Conservation (phyloP, 2,888 invertebrate species). For the Mamestra brassicae region DNA sequence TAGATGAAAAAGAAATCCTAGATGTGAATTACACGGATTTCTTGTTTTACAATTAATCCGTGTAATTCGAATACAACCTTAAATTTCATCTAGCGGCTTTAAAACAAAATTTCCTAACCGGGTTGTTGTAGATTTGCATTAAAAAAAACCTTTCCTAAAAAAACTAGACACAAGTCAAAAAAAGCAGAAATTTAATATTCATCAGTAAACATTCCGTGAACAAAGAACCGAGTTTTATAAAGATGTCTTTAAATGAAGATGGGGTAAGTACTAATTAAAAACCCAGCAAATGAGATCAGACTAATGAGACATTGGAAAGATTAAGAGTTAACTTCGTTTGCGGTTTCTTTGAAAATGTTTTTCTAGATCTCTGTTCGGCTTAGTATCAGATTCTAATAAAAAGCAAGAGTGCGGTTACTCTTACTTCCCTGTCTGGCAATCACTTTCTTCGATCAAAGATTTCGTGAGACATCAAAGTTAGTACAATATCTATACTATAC, state of each 20-base stretch:
- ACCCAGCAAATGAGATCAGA: constrained; percentile 33
- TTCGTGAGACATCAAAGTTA: no score
- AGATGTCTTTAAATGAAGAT: constrained; percentile 30
- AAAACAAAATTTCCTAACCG: constrained; percentile 6
- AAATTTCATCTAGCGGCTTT: no score
- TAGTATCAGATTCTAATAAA: not conserved
- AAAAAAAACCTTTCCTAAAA: not conserved
- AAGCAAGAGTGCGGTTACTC: no score
- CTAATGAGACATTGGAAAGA: constrained; percentile 40
- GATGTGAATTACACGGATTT: no score
- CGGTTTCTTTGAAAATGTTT: not conserved
- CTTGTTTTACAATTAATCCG: no score
- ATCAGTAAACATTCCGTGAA: constrained; percentile 12
- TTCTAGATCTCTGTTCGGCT: not conserved
- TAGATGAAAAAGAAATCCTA: no score
- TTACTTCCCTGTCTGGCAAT: not conserved
- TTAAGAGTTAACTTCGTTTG: constrained; percentile 14
- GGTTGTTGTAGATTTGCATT: not conserved
- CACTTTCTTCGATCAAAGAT: not conserved
- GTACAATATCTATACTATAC: no score
- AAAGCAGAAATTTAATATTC: constrained; percentile 44
- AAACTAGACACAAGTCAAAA: constrained; percentile 1
- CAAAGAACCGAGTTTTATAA: constrained; percentile 25
- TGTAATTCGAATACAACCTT: no score
- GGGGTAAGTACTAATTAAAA: constrained; percentile 34